A percentile compares a stretch with the other conserved stretches of the same genome.
Evolutionary conservation across 2,888 invertebrate genomes (phyloP).

Genomic region (Sussaba pulchella): DNA sequence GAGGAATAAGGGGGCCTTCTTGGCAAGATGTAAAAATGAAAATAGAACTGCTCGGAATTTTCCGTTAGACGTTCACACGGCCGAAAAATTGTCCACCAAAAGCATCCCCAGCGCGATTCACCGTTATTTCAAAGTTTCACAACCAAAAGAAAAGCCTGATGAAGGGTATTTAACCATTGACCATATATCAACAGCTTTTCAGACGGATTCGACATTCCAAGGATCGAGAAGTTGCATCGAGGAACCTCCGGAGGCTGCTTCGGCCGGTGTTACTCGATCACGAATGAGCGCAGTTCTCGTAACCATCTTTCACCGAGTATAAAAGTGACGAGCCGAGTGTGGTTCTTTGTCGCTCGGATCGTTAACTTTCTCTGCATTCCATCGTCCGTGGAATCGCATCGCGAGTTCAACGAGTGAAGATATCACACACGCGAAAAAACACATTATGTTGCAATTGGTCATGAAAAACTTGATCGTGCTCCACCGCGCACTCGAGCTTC

Average conservation of each 20-base stretch:
- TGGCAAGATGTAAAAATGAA: too few relatives aligned
- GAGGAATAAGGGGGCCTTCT: too few relatives aligned
- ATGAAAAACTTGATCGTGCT: slow-evolving; percentile 17
- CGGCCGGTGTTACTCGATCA: slow-evolving; percentile 4
- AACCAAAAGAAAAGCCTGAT: too few relatives aligned
- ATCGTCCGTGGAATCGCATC: slow-evolving; percentile 64
- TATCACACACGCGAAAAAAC: slow-evolving; percentile 20
- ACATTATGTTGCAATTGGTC: slow-evolving; percentile 37
- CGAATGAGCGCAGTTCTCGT: not conserved
- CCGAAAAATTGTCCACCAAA: too few relatives aligned
- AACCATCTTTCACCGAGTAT: slow-evolving; percentile 13
- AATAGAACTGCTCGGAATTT: too few relatives aligned
- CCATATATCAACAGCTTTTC: too few relatives aligned
- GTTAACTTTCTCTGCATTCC: slow-evolving; percentile 71
- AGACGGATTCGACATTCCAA: slow-evolving; percentile 34
- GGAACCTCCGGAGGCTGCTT: slow-evolving; percentile 13
- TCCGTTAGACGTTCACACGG: too few relatives aligned
- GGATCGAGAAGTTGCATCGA: slow-evolving; percentile 45
- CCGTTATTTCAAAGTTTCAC: too few relatives aligned
- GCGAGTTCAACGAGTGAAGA: slow-evolving; percentile 60
- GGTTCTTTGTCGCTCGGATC: slow-evolving; percentile 53
- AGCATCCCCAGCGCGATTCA: too few relatives aligned
- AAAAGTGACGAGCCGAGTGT: slow-evolving; percentile 22
- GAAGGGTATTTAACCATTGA: not conserved
- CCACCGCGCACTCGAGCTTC: slow-evolving; percentile 1